Evolutionary conservation across 2,888 invertebrate genomes (phyloP), one percentile per base, ranked within the genome.

Genomic region (Camptogramma bilineatum): DNA sequence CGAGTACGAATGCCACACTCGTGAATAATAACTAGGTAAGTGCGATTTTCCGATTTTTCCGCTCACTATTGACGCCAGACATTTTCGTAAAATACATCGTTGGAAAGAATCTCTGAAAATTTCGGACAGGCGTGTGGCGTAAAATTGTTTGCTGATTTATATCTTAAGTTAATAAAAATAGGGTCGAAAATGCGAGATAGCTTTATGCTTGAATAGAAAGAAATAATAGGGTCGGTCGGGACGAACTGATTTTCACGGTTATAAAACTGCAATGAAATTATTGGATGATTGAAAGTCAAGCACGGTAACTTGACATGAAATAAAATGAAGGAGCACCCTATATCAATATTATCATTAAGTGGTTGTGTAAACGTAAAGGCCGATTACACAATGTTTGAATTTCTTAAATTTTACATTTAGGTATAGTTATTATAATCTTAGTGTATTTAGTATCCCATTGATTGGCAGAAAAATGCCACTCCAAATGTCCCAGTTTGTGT

Each of bases 91-190:
- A 89, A 87, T 85, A 78, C 52, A 57, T 51, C 39, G 54, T 78
- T 78, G 79, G 75, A 65, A 53, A 31, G 48, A 83, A 83, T 67
- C 60, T 55, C 63, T 60, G 44, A 84, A 85, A 87, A 85, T 84
- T 83, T 81, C 81, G 86, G 79, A 80, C 79, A 79, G 70, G 82
- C 84, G 78, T 84, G 50, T 63, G 85, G 88, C 90, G 88, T 87
- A 84, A 91, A 92, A 91, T 91, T 90, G 91, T 88, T 88, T 90
- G 89, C 91, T 86, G 90, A 91, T 91, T 90, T 89, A 85, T 63
- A 66, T 62, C 58, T 31, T 62, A 62, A 31, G 13, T 10, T 44
- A 13, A 51, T 60, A 46, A 52, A 52, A 48, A 61, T 66, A 66
- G 48, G 52, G 63, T 60, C 16, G 53, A 56, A 54, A 59, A 59